Base-by-base conservation (phyloP, 37 sponge, comb jelly and placozoan genomes). In the Mnemiopsis leidyi region DNA sequence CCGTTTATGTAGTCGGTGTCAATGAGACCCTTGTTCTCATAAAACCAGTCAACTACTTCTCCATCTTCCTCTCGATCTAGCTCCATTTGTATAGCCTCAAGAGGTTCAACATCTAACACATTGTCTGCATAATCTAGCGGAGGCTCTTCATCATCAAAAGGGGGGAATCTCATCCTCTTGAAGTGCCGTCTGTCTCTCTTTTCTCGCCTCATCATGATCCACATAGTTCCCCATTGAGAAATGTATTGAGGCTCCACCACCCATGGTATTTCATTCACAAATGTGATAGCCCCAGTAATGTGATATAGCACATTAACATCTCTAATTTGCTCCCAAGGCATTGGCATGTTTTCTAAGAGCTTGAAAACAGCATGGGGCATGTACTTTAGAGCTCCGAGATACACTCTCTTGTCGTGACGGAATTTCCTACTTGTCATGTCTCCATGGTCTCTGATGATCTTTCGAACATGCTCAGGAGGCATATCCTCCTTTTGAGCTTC, bases 401-500 rank as follows among this genome's bases (percentile, higher is more conserved):
- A 99, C 36, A 99, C 99, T 38, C 99, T 95, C 94, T 99, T 99
- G 93, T 99, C 99, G 82, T 99, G 96, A 33, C 99, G 95, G 95
- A 96, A 99, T 94, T 99, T 99, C 71, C 97, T 76, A 93, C 95
- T 97, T 1, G 97, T 96, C 99, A 99, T 99, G 92, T 99, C 99
- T 0, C 99, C 99, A 93, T 99, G 99, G 94, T 99, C 99, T 24
- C 99, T 94, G 36, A 99, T 97, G 69, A 99, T 99, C 96, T 99
- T 99, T 23, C 99, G 76, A 28, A 99, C 97, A 71, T 99, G 99
- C 93, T 99, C 99, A 35, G 97, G 97, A 3, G 99, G 99, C 97
- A 99, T 96, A 92, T 99, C 97, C 85, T 99, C 99, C 92, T 99
- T 99, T 95, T 99, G 99, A 28, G 99, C 99, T 93, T 99, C 99